Conservation (phyloP, 2,113 vertebrate species). For the Cololabis saira region DNA sequence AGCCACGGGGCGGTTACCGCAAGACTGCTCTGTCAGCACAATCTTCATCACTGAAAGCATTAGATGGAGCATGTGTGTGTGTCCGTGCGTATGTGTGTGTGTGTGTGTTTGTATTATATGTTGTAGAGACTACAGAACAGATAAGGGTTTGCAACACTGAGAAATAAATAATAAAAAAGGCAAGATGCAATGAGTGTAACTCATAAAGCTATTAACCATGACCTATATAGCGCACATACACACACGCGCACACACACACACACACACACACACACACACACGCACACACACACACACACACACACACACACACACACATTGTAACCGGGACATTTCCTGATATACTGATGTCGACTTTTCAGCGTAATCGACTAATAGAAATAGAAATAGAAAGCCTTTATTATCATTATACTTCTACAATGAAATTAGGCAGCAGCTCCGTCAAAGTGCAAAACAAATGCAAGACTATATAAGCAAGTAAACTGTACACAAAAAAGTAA, state of each 20-base stretch:
- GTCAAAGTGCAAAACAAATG: too few relatives aligned
- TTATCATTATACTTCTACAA: too few relatives aligned
- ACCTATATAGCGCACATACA: conserved; percentile 4
- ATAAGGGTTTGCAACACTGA: conserved; percentile 10
- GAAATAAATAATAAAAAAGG: conserved; percentile 12
- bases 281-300: conserved; percentile 9
- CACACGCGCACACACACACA: conserved; percentile 6
- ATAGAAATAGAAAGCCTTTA: too few relatives aligned
- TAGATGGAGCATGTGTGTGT: conserved; percentile 6
- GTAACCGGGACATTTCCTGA: background rate
- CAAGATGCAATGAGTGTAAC: conserved; percentile 3
- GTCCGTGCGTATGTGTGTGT: background rate
- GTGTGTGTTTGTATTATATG: too few relatives aligned
- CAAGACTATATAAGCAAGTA: too few relatives aligned
- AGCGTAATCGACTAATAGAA: background rate
- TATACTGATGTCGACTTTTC: conserved; percentile 19
- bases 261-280: conserved; percentile 6
- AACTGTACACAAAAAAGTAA: too few relatives aligned
- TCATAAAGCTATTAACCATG: conserved; percentile 28
- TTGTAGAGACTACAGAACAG: background rate
- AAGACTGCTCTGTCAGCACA: conserved; percentile 61
- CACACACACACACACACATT: conserved; percentile 1
- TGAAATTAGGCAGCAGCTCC: too few relatives aligned
- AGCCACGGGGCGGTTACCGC: conserved; percentile 32
- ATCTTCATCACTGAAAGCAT: conserved; percentile 28